phyloP scores from a whole-genome alignment of 2,888 invertebrate species.

The Monopis laevigella region DNA sequence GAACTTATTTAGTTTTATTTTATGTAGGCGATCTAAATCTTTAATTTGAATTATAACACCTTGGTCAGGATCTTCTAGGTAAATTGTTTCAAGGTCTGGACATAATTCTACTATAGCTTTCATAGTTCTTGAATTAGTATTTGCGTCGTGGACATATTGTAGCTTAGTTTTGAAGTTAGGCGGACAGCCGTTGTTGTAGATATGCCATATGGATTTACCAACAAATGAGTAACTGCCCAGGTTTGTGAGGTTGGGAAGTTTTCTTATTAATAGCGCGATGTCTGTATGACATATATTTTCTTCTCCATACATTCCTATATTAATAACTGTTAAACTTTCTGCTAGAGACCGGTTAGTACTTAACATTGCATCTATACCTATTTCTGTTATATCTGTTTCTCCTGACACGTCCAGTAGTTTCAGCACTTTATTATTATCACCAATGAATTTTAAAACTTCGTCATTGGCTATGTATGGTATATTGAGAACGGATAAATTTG shows the following conservation, averaged over 20 bases:
- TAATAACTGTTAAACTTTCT: constrained; percentile 67
- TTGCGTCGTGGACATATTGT: constrained; percentile 73
- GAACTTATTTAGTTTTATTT: constrained; percentile 71
- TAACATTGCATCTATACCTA: constrained; percentile 68
- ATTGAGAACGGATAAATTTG: constrained; percentile 68
- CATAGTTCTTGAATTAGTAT: constrained; percentile 67
- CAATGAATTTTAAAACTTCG: constrained; percentile 69
- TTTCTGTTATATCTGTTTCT: constrained; percentile 74
- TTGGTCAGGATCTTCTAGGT: constrained; percentile 70
- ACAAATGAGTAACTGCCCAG: constrained; percentile 75
- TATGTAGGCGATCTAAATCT: constrained; percentile 54
- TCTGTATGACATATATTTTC: constrained; percentile 73
- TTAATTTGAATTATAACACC: constrained; percentile 62
- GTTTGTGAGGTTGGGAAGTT: constrained; percentile 71
- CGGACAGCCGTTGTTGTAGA: constrained; percentile 63
- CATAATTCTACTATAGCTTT: constrained; percentile 69
- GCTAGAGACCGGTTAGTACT: constrained; percentile 60
- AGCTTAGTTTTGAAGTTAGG: constrained; percentile 69
- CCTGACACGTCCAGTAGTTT: constrained; percentile 74
- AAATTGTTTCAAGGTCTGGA: constrained; percentile 71
- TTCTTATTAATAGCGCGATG: constrained; percentile 69
- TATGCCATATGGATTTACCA: constrained; percentile 68
- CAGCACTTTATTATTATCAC: constrained; percentile 62
- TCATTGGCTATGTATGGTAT: constrained; percentile 79
- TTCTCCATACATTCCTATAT: constrained; percentile 76